Evolutionary conservation across 2,113 vertebrate species (phyloP).

Genomic region (Atractosteus spatula): DNA sequence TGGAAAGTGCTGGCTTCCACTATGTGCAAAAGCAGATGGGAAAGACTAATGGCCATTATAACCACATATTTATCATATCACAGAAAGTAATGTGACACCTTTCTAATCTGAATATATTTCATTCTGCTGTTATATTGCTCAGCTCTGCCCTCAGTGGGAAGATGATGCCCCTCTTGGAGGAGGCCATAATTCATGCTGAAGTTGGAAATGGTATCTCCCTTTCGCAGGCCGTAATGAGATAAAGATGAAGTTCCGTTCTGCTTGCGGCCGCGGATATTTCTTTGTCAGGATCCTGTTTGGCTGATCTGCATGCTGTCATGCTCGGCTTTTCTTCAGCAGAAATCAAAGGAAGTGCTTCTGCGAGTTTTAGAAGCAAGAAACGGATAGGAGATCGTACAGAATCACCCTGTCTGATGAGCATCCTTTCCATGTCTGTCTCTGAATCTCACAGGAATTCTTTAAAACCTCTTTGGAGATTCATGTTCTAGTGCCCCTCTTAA

Average conservation of each 20-base stretch:
- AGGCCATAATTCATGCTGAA: not conserved
- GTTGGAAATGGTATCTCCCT: constrained; percentile 31
- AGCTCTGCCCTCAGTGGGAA: constrained; percentile 35
- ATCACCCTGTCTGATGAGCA: constrained; percentile 34
- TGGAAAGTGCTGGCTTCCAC: constrained; percentile 20
- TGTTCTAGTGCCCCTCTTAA: not conserved
- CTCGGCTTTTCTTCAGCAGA: constrained; percentile 45
- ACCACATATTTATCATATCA: constrained; percentile 62
- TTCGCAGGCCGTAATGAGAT: constrained; percentile 55
- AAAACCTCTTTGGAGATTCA: not conserved
- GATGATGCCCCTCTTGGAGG: not conserved
- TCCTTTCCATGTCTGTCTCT: constrained; percentile 1
- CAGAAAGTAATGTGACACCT: constrained; percentile 65
- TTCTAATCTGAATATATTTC: constrained; percentile 72
- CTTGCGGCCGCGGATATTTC: constrained; percentile 30
- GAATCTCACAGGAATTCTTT: not conserved
- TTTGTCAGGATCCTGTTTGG: constrained; percentile 37
- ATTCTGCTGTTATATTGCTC: constrained; percentile 62
- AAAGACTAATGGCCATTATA: constrained; percentile 63
- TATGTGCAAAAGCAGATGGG: constrained; percentile 40
- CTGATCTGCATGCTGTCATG: constrained; percentile 30
- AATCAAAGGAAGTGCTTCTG: constrained; percentile 54
- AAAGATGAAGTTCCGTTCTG: constrained; percentile 55
- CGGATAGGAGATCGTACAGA: constrained; percentile 38
- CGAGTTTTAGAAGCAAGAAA: constrained; percentile 43